phyloP scores from a whole-genome alignment of 2,888 invertebrate species.

The Eupithecia insigniata region DNA sequence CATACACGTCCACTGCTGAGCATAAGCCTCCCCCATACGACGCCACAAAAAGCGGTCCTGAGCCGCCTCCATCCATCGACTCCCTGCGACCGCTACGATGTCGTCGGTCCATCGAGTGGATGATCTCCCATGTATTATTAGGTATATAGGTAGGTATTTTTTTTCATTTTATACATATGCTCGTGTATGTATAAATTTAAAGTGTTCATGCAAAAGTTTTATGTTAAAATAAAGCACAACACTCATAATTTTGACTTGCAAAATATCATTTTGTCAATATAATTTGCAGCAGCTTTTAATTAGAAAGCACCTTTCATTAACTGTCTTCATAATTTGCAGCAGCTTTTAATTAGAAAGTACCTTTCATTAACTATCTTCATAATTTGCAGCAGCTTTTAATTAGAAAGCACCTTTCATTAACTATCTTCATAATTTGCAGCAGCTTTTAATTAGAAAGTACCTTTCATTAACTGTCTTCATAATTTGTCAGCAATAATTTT shows the following conservation, averaged over 20 bases:
- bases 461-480: conserved; percentile 5
- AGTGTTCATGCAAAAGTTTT: background rate
- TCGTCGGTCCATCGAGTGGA: no score
- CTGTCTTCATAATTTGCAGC: conserved; percentile 12
- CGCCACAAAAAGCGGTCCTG: no score
- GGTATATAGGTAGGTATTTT: no score
- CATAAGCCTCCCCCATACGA: no score
- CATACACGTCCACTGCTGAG: no score
- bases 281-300: conserved; percentile 10
- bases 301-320: background rate
- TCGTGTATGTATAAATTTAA: no score
- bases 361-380: conserved; percentile 6
- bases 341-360: conserved; percentile 1
- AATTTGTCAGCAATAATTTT: conserved; percentile 13
- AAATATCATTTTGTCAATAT: conserved; percentile 4
- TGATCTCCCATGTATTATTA: no score
- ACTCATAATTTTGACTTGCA: background rate
- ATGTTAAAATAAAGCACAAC: background rate
- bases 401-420: background rate
- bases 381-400: conserved; percentile 14
- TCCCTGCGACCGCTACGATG: no score
- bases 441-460: background rate
- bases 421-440: conserved; percentile 11
- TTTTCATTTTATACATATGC: no score
- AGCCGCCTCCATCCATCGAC: no score